Base-by-base conservation (phyloP, 2,888 invertebrate species). In the Pachliopta kotzebuea region DNA sequence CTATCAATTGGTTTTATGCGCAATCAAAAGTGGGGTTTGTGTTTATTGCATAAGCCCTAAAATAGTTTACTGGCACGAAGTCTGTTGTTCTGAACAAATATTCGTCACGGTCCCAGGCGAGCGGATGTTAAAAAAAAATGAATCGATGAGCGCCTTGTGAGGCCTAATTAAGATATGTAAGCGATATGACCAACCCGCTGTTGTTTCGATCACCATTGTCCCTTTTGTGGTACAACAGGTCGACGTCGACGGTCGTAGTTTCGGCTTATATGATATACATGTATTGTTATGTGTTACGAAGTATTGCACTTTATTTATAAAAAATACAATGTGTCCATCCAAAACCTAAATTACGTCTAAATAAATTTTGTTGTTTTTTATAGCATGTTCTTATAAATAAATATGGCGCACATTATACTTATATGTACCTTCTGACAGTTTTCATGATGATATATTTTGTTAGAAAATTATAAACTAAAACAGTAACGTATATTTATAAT, bases 131-230 rank as follows among this genome's bases (percentile, higher is more conserved):
- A 61, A 79, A 84, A 84, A 79, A 78, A 45, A 45, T 45, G 76
- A 77, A 76, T 76, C 76, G 77, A 77, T 77, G 78, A 76, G 79
- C 90, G 81, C 82, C 87, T 82, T 91, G 91, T 91, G 91, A 74
- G 91, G 91, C 81, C 90, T 90, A 90, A 91, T 91, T 91, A 91
- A 90, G 91, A 91, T 91, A 89, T 90, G 90, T 88, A 89, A 88
- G 78, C 83, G 84, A 85, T 80, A 82, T 75, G 79, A 74, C 81
- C 82, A 77, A 76, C 89, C 88, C 89, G 86, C 83, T 81, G 81
- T 81, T 83, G 81, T 80, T 82, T 78, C 79, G 80, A 78, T 73
- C 79, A 80, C 83, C 83, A 87, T 88, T 88, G 87, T 86, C 82
- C 79, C 72, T 77, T 70, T 70, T 70, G 70, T 71, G 70, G 21